Conservation (phyloP, 2,797 vertebrate species). For the Chelonia mydas region DNA sequence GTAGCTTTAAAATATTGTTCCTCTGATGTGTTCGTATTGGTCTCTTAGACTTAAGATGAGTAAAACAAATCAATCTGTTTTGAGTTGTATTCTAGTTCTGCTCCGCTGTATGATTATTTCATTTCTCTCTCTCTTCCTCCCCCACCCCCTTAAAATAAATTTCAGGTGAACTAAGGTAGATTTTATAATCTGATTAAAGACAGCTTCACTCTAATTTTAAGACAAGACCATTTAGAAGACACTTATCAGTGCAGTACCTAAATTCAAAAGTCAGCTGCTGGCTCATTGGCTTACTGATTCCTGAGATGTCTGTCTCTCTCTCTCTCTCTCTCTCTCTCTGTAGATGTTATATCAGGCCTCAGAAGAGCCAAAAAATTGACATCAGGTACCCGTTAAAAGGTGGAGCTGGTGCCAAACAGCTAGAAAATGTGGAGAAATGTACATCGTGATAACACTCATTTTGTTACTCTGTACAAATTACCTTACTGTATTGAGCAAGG, state of each 20-base stretch:
- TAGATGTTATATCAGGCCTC: slow-evolving; percentile 1
- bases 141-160: too few species aligned
- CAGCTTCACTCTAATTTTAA: slow-evolving; percentile 41
- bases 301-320: not conserved
- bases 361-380: slow-evolving; percentile 22
- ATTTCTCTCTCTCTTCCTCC: not conserved
- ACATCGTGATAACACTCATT: not conserved
- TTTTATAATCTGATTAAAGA: slow-evolving; percentile 45
- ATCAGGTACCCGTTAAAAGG: not conserved
- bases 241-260: slow-evolving; percentile 60
- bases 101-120: not conserved
- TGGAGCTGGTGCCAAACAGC: not conserved
- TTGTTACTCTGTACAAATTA: not conserved
- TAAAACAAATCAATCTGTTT: not conserved
- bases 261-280: not conserved
- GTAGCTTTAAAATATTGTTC: too few species aligned
- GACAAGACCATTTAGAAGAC: slow-evolving; percentile 38
- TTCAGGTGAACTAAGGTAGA: not conserved
- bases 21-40: too few species aligned
- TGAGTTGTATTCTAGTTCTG: not conserved
- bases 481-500: not conserved
- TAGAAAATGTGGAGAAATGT: not conserved
- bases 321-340: not conserved
- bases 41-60: not conserved
- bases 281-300: slow-evolving; percentile 22